These are phyloP conservation scores for Microcebus ravelobensis DNA, from an alignment of 2,113 vertebrate species.

Conservation along the genomic window DNA sequence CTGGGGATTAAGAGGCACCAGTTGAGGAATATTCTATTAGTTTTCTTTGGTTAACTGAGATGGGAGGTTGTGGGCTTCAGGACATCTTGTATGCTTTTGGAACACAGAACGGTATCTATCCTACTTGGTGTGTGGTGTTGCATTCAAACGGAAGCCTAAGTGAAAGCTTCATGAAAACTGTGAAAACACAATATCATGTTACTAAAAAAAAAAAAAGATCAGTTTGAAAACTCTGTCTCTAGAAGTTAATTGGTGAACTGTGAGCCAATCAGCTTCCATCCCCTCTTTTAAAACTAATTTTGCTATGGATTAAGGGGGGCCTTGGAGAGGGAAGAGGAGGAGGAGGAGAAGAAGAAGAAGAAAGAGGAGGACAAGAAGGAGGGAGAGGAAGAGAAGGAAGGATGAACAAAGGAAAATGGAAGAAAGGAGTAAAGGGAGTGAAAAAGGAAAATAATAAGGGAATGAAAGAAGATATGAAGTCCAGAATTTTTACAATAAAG, in stretches of 20 bases:
- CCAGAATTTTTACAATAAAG: neutral
- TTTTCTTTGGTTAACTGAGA: slow-evolving; percentile 70
- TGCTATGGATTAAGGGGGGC: neutral
- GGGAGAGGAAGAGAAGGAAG: accelerated
- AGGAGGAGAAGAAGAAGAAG: too few relatives aligned
- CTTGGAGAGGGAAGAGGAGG: accelerated
- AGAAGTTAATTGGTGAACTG: neutral
- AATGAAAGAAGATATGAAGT: neutral
- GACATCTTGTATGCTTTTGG: neutral
- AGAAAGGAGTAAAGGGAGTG: neutral
- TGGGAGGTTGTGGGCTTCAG: neutral
- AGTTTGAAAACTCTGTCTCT: neutral
- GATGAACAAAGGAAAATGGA: too few relatives aligned
- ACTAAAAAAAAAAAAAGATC: neutral
- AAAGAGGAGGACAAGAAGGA: accelerated
- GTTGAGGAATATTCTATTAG: slow-evolving; percentile 70
- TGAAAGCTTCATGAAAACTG: neutral
- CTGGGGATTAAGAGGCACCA: slow-evolving; percentile 62
- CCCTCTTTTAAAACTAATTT: neutral
- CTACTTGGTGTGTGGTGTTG: neutral
- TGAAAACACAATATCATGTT: neutral
- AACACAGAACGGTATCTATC: neutral
- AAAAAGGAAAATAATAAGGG: neutral
- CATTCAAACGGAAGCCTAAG: neutral
- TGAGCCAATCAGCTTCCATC: neutral